A percentile compares a stretch with the other conserved stretches of the same genome.
Evolutionary conservation across 2,113 vertebrate species (phyloP).

Genomic region (Bufo bufo): DNA sequence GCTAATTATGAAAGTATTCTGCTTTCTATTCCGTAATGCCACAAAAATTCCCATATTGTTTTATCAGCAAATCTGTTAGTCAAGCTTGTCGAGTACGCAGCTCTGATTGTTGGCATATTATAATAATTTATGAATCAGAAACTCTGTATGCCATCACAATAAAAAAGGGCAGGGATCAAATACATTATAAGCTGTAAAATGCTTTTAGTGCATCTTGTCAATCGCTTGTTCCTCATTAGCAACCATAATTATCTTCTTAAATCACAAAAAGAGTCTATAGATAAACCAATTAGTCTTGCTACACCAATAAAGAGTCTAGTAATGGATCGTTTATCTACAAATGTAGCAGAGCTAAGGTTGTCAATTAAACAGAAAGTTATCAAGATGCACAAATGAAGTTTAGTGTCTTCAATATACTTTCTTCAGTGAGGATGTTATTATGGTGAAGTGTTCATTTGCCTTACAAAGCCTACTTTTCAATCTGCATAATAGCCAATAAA

Average conservation of each 20-base stretch:
- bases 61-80: not conserved
- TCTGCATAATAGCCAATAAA: not conserved
- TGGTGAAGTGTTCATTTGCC: not conserved
- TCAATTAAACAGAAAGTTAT: not conserved
- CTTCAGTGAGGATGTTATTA: not conserved
- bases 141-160: constrained; percentile 6
- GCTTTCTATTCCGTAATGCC: not conserved
- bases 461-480: not conserved
- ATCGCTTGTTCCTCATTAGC: constrained; percentile 45
- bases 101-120: not conserved
- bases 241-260: constrained; percentile 27
- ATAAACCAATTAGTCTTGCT: constrained; percentile 47
- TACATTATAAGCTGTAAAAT: constrained; percentile 41
- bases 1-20: no score
- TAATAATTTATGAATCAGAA: constrained; percentile 35
- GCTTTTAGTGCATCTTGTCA: constrained; percentile 25
- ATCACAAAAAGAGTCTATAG: constrained; percentile 42
- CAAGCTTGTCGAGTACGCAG: not conserved
- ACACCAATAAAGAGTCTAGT: constrained; percentile 7
- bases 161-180: constrained; percentile 42
- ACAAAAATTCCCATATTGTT: not conserved
- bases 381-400: not conserved
- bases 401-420: not conserved
- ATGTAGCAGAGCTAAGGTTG: not conserved
- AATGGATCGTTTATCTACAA: constrained; percentile 27